Evolutionary conservation across 37 sponge, comb jelly and placozoan species (phyloP).

Genomic region (Hexactinellida sp.): DNA sequence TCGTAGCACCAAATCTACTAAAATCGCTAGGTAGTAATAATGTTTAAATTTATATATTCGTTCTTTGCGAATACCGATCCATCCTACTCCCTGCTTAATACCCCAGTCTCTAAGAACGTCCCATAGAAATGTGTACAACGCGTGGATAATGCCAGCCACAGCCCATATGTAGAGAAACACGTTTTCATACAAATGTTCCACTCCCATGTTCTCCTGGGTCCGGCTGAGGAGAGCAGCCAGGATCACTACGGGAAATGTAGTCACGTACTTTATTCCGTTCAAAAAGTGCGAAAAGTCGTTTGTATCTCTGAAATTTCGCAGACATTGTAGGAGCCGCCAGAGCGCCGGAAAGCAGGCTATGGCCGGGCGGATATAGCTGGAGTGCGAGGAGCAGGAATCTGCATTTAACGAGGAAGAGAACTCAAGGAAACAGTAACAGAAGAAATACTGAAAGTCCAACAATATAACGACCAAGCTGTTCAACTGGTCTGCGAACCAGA

Average conservation of each 20-base stretch:
- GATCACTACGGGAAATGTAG: constrained; percentile 63
- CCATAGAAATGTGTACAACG: constrained; percentile 79
- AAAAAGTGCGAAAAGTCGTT: constrained; percentile 55
- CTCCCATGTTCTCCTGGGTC: constrained; percentile 5
- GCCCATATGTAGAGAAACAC: constrained; percentile 43
- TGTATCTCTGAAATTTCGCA: constrained; percentile 59
- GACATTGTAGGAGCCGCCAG: constrained; percentile 78
- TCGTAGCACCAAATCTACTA: constrained; percentile 55
- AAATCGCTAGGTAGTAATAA: constrained; percentile 59
- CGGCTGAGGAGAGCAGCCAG: constrained; percentile 42
- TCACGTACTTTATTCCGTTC: constrained; percentile 86
- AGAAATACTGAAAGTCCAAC: constrained; percentile 58
- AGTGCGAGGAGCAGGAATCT: constrained; percentile 27
- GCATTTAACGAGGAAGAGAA: constrained; percentile 16
- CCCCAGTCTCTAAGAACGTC: constrained; percentile 93
- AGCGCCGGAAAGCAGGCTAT: constrained; percentile 70
- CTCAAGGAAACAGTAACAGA: constrained; percentile 48
- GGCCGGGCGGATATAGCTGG: constrained; percentile 41
- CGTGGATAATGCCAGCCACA: constrained; percentile 37
- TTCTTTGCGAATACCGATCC: constrained; percentile 35
- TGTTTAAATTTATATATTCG: constrained; percentile 37
- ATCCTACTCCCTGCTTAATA: constrained; percentile 32
- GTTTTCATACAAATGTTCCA: constrained; percentile 18
- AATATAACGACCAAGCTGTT: constrained; percentile 64
- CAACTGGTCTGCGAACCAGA: constrained; percentile 88